Conservation (phyloP, 1,140 invertebrate genomes). For the Dreissena rostriformis region DNA sequence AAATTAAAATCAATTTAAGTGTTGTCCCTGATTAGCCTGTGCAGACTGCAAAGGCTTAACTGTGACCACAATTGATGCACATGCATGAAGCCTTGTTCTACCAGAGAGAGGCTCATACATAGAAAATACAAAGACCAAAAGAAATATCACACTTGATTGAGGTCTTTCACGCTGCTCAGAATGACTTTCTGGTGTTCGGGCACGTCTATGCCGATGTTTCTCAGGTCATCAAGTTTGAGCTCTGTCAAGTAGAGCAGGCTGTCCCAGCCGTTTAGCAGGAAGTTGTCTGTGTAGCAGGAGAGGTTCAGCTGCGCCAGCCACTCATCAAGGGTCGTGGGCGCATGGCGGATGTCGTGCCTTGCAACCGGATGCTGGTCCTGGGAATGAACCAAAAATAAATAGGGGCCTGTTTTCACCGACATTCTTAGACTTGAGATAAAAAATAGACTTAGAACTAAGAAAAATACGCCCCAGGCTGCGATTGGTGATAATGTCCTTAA, state of each 20-base stretch:
- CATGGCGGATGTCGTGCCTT: background rate
- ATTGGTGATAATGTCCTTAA: background rate
- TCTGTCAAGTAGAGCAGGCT: background rate
- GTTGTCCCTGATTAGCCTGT: no score
- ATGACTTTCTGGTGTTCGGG: background rate
- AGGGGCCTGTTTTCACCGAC: background rate
- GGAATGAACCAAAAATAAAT: background rate
- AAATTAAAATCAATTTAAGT: no score
- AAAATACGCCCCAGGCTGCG: no score
- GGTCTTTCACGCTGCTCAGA: background rate
- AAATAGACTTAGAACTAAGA: background rate
- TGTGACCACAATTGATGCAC: no score
- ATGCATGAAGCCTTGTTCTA: no score
- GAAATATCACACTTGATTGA: background rate
- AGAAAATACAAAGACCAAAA: background rate
- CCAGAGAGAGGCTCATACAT: no score
- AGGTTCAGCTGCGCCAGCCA: background rate
- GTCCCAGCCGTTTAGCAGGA: background rate
- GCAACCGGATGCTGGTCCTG: background rate
- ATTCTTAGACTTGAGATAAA: background rate
- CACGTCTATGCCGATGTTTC: background rate
- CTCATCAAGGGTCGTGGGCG: background rate
- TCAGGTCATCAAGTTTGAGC: background rate
- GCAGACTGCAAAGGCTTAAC: no score
- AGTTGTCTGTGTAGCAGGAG: background rate